Base-by-base conservation (phyloP, 2,113 vertebrate species). In the Smithornis capensis region DNA sequence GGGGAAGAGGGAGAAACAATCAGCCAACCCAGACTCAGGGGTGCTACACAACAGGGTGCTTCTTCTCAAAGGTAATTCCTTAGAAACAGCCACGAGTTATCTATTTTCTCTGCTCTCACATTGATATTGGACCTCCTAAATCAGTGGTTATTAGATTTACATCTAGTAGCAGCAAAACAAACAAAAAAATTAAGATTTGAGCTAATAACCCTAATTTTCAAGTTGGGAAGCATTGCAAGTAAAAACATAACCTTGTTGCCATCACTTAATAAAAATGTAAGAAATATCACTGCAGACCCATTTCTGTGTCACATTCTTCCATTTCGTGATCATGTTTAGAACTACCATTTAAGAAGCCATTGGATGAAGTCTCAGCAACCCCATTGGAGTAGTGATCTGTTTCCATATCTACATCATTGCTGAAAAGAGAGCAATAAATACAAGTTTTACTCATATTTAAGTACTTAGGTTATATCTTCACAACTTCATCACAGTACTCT, bases 311-410 rank as follows among this genome's bases (percentile, higher is more conserved):
- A 96, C 99, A 99, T 97, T 99, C 99, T 95, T 99, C 99, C 79
- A 99, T 98, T 97, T 99, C 99, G 63, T 98, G 94, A 95, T 98
- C 96, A 95, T 99, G 99, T 97, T 99, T 99, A 97, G 99, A 98
- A 98, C 98, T 99, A 97, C 99, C 99, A 84, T 99, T 99, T 97
- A 99, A 98, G 98, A 99, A 99, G 97, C 99, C 99, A 91, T 99
- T 99, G 95, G 99, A 99, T 96, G 99, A 99, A 27, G 99, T 98
- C 94, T 99, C 99, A 84, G 99, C 98, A 97, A 99, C 98, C 77
- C 99, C 99, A 94, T 99, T 99, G 98, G 98, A 98, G 97, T 99
- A 99, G 97, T 99, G 99, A 97, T 99, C 99, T 81, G 99, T 99
- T 97, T 99, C 99, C 99, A 99, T 99, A 70, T 99, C 99, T 97